phyloP scores from a whole-genome alignment of 2,888 invertebrate genomes.

The Chrysina gloriosa region DNA sequence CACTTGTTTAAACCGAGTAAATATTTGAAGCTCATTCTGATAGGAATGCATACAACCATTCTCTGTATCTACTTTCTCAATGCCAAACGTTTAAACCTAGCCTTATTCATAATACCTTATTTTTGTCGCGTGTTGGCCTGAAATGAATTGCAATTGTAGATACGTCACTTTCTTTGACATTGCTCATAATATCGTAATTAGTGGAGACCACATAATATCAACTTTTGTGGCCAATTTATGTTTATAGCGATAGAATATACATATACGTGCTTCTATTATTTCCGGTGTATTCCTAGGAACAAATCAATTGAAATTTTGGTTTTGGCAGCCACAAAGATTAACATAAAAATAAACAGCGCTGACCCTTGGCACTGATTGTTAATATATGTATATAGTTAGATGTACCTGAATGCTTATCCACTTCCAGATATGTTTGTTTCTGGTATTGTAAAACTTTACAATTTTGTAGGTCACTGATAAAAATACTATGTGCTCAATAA shows the following conservation, averaged over 20 bases:
- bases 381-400: no score
- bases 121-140: slow-evolving; percentile 42
- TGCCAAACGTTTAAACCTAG: slow-evolving; percentile 42
- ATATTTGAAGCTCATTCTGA: slow-evolving; percentile 33
- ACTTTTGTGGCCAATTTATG: neutral
- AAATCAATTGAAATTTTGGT: neutral
- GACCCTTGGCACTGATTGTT: no score
- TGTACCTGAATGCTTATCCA: no score
- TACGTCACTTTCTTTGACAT: slow-evolving; percentile 55
- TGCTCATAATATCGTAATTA: slow-evolving; percentile 29
- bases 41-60: slow-evolving; percentile 44
- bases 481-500: no score
- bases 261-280: neutral
- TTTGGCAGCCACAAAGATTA: no score
- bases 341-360: no score
- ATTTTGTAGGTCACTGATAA: no score
- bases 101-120: slow-evolving; percentile 42
- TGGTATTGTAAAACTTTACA: no score
- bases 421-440: no score
- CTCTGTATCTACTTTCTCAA: slow-evolving; percentile 50
- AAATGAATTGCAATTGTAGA: slow-evolving; percentile 46
- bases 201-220: neutral
- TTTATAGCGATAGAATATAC: neutral
- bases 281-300: neutral
- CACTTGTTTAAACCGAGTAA: slow-evolving; percentile 15